These are phyloP conservation scores for Chloebia gouldiae DNA, from an alignment of 2,113 vertebrate genomes.

Conservation along the genomic window DNA sequence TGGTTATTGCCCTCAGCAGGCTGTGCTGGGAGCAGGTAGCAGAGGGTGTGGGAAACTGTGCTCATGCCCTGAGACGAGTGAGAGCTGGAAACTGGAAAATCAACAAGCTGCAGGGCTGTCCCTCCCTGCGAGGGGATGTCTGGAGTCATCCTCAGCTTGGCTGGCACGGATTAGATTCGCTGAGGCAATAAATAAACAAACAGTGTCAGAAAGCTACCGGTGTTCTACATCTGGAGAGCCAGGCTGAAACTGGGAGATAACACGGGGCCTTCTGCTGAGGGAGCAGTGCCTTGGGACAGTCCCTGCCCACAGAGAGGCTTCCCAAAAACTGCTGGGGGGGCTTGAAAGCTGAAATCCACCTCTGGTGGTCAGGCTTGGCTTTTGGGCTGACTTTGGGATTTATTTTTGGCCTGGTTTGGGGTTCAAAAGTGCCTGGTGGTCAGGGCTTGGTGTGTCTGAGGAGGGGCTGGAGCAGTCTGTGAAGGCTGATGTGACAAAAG, in stretches of 20 bases:
- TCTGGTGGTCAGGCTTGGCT: not conserved
- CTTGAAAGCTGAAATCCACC: not conserved
- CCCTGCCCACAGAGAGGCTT: not conserved
- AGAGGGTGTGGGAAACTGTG: not conserved
- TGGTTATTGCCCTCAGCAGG: not conserved
- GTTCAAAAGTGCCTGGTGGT: fast-evolving
- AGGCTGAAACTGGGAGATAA: fast-evolving
- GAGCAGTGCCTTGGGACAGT: fast-evolving
- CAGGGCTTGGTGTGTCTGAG: not conserved
- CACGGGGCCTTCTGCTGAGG: fast-evolving
- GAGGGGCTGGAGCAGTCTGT: not conserved
- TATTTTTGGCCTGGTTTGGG: not conserved
- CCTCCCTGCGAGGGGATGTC: not conserved
- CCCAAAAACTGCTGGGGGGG: too few species aligned
- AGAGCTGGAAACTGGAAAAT: not conserved
- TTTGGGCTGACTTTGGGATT: not conserved
- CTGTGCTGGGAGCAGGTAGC: not conserved
- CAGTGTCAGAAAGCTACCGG: fast-evolving
- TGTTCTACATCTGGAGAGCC: fast-evolving
- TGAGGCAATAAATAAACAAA: not conserved
- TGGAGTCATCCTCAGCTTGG: not conserved
- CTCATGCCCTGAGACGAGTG: fast-evolving
- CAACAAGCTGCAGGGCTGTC: not conserved
- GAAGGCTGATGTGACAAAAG: not conserved
- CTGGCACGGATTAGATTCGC: not conserved